Conservation (phyloP, 1,140 invertebrate genomes). For the Heliconius melpomene region DNA sequence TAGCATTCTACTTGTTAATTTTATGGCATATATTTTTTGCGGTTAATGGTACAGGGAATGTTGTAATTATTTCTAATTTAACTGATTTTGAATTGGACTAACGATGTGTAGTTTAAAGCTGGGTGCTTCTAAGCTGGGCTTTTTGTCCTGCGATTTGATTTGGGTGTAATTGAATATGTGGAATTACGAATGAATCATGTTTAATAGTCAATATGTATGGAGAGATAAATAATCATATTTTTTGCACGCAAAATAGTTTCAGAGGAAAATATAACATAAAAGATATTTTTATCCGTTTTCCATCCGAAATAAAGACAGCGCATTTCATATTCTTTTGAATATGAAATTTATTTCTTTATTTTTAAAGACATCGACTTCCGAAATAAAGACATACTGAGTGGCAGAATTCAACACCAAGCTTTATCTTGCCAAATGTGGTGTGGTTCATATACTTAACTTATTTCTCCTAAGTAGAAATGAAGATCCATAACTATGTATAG, state of each 20-base stretch:
- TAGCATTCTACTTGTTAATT: conserved; percentile 70
- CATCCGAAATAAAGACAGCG: no score
- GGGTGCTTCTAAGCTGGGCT: background rate
- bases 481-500: no score
- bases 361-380: no score
- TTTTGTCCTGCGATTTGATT: background rate
- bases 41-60: conserved; percentile 49
- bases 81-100: conserved; percentile 47
- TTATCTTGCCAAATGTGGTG: no score
- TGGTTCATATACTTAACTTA: no score
- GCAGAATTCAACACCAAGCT: no score
- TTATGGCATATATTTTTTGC: conserved; percentile 61
- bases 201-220: background rate
- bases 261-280: background rate
- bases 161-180: background rate
- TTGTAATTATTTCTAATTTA: conserved; percentile 62
- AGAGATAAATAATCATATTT: background rate
- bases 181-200: background rate
- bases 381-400: no score
- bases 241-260: background rate
- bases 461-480: no score
- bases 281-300: no score
- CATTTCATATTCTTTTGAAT: no score
- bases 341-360: no score
- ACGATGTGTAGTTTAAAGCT: conserved; percentile 39